Base-by-base conservation (phyloP, 2,113 vertebrate genomes). In the Psammodynastes pulverulentus region DNA sequence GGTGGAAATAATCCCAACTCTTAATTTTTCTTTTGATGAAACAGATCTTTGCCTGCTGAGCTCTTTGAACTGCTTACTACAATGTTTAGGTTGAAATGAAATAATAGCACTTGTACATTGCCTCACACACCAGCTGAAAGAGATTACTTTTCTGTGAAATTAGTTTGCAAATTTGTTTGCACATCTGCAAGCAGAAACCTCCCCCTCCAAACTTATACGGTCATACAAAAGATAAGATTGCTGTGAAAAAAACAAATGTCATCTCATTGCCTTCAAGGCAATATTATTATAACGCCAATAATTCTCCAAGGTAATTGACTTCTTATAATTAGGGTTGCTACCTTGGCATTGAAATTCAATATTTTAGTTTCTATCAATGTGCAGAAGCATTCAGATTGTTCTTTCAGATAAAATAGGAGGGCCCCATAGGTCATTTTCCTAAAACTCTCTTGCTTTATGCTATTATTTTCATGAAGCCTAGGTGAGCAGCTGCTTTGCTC, bases 401-500 rank as follows among this genome's bases (percentile, higher is more conserved):
- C 48, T 91, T 45, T 6, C 34, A 49, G 39, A 8, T 92, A 88
- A 90, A 93, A 91, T 23, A 88, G 49, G 51, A n/a, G 1, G 8
- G 89, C 15, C 53, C 49, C 88, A 15, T 39, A 24, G 84, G 4
- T 5, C 54, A 94, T 90, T 67, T 85, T 58, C 52, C 34, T 34
- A 92, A 53, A 3, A 45, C 46, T 15, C 29, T 86, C n/a, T 85
- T 88, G 3, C 51, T 62, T 29, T 51, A 56, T 53, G 51, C n/a
- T 87, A 34, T 84, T 52, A 39, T 48, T 10, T 21, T 46, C 67
- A 45, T 39, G n/a, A 56, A 26, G 23, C 43, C 54, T 87, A 43
- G 86, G 51, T 54, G 24, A 79, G 45, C 43, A 0, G 0, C 0
- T 87, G 8, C 1, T 90, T 89, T 86, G 90, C 67, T 0, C 0